These are phyloP conservation scores for Enteromius paludinosus DNA, from an alignment of 2,797 vertebrate species.

Conservation along the genomic window DNA sequence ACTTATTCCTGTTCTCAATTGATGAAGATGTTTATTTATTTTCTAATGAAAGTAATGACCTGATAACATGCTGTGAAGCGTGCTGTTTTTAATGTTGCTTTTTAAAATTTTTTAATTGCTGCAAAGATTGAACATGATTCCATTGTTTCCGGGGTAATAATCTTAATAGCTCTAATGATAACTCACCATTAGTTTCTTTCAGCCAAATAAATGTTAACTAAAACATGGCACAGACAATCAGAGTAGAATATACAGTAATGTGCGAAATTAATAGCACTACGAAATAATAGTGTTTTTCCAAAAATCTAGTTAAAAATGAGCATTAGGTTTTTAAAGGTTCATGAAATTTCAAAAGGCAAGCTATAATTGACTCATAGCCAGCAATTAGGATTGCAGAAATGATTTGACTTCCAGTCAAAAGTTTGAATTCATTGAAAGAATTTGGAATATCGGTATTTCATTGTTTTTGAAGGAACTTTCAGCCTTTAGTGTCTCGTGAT, in stretches of 20 bases:
- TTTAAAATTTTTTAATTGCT: constrained; percentile 17
- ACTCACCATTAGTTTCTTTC: constrained; percentile 9
- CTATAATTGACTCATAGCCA: constrained; percentile 30
- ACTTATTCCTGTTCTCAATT: neutral
- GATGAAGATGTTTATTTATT: constrained; percentile 20
- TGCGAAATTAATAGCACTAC: constrained; percentile 21
- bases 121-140: constrained; percentile 20
- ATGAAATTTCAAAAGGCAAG: constrained; percentile 41
- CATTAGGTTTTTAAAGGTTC: constrained; percentile 54
- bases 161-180: constrained; percentile 13
- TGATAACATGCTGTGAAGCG: constrained; percentile 26
- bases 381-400: constrained; percentile 41
- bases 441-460: neutral
- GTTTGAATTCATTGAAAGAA: neutral
- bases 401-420: neutral
- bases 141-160: constrained; percentile 10
- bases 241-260: constrained; percentile 42
- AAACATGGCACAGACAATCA: constrained; percentile 38
- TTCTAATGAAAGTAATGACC: constrained; percentile 39
- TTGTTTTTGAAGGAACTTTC: neutral
- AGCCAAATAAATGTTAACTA: constrained; percentile 39
- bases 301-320: neutral
- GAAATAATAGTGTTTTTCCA: neutral
- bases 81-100: constrained; percentile 20
- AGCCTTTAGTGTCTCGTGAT: neutral